phyloP scores from a whole-genome alignment of 2,797 vertebrate genomes.

The Sebastiscus tertius region DNA sequence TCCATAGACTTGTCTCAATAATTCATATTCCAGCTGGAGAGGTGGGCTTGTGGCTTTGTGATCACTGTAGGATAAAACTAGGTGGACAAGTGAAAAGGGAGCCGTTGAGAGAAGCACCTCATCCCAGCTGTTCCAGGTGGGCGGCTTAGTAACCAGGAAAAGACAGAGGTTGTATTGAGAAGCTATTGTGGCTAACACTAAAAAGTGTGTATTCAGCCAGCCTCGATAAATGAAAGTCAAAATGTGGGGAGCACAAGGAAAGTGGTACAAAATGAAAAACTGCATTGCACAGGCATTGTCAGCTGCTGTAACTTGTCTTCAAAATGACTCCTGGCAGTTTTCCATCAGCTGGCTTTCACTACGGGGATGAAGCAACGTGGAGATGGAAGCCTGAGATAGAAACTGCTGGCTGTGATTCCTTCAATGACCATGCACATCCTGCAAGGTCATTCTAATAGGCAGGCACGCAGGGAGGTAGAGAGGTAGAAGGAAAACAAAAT shows the following conservation, averaged over 20 bases:
- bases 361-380: background rate
- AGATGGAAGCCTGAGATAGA: constrained; percentile 12
- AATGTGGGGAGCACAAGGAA: background rate
- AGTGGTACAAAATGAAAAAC: background rate
- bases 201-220: background rate
- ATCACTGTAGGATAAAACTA: background rate
- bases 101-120: too few relatives aligned
- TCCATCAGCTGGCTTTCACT: constrained; percentile 11
- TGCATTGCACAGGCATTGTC: background rate
- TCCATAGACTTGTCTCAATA: background rate
- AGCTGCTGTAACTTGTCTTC: constrained; percentile 25
- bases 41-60: background rate
- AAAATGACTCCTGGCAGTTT: constrained; percentile 36
- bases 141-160: background rate
- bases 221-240: background rate
- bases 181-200: background rate
- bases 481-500: background rate
- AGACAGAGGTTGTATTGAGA: background rate
- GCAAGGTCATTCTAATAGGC: constrained; percentile 43
- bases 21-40: background rate
- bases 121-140: background rate
- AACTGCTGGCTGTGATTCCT: constrained; percentile 40
- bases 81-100: background rate
- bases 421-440: constrained; percentile 41
- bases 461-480: background rate